These are phyloP conservation scores for Frankliniella fusca DNA, from an alignment of 2,888 invertebrate genomes.

Conservation along the genomic window DNA sequence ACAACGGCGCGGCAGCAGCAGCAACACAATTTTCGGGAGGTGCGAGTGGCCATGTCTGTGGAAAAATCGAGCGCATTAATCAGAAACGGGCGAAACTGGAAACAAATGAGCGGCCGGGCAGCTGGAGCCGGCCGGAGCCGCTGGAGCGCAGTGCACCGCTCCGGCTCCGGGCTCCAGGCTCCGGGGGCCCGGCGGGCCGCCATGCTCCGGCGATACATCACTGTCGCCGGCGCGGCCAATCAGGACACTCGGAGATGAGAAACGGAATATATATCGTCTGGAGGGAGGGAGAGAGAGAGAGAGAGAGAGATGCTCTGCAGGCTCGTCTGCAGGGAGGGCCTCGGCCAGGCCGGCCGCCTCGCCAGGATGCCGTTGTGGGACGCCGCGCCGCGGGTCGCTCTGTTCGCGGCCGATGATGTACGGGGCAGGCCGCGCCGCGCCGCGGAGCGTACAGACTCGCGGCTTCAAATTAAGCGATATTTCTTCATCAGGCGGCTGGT, in stretches of 20 bases:
- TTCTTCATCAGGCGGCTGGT: slow-evolving; percentile 9
- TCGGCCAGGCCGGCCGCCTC: background rate
- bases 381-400: background rate
- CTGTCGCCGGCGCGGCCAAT: slow-evolving; percentile 16
- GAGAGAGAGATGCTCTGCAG: too few species aligned
- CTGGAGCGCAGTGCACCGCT: background rate
- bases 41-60: background rate
- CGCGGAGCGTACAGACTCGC: background rate
- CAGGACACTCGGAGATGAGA: slow-evolving; percentile 21
- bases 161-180: background rate
- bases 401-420: background rate
- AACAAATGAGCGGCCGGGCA: background rate
- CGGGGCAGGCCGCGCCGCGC: background rate
- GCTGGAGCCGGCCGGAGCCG: background rate
- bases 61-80: background rate
- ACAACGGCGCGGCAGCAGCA: too few species aligned
- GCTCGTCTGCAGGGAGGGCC: background rate
- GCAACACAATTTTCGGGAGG: too few species aligned
- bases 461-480: slow-evolving; percentile 21
- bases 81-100: background rate
- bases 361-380: background rate
- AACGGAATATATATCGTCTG: slow-evolving; percentile 19
- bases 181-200: background rate
- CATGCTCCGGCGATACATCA: slow-evolving; percentile 14
- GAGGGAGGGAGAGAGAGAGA: too few species aligned